These are phyloP conservation scores for Kryptolebias ocellatus DNA, from an alignment of 2,797 vertebrate genomes.

Conservation along the genomic window DNA sequence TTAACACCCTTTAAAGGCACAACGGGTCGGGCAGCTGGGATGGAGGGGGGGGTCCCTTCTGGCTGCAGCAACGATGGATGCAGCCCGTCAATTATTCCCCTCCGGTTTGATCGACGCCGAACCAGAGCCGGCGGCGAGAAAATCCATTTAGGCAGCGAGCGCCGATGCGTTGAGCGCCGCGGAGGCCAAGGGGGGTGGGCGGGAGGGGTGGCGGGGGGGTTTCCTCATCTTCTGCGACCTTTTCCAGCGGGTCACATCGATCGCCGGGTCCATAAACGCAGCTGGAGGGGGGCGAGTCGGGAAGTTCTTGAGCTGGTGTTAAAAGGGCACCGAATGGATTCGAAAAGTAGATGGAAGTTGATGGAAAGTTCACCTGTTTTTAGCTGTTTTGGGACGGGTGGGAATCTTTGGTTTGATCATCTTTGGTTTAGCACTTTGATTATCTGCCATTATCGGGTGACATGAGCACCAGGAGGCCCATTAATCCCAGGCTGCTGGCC, in stretches of 20 bases:
- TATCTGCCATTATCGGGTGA: no score
- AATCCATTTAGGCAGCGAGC: conserved; percentile 56
- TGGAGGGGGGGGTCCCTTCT: background rate
- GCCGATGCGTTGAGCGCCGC: conserved; percentile 42
- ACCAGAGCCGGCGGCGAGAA: conserved; percentile 29
- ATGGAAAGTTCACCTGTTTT: background rate
- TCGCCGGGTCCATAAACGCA: conserved; percentile 50
- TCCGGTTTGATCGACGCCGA: conserved; percentile 52
- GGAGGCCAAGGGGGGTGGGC: conserved; percentile 6
- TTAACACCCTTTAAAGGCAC: conserved; percentile 62
- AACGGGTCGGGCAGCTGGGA: conserved; percentile 10
- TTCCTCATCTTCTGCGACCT: conserved; percentile 52
- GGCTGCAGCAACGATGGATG: conserved; percentile 20
- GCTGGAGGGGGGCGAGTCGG: conserved; percentile 25
- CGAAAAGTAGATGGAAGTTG: conserved; percentile 15
- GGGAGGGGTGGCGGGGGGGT: background rate
- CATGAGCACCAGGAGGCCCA: no score
- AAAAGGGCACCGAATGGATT: conserved; percentile 24
- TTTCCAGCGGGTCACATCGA: conserved; percentile 58
- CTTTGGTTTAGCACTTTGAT: no score
- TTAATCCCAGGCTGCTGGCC: no score
- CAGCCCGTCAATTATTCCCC: conserved; percentile 43
- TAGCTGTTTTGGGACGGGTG: background rate
- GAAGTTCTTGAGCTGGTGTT: conserved; percentile 39
- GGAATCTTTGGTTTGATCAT: no score